phyloP scores from a whole-genome alignment of 2,113 vertebrate genomes.

The Saimiri boliviensis region DNA sequence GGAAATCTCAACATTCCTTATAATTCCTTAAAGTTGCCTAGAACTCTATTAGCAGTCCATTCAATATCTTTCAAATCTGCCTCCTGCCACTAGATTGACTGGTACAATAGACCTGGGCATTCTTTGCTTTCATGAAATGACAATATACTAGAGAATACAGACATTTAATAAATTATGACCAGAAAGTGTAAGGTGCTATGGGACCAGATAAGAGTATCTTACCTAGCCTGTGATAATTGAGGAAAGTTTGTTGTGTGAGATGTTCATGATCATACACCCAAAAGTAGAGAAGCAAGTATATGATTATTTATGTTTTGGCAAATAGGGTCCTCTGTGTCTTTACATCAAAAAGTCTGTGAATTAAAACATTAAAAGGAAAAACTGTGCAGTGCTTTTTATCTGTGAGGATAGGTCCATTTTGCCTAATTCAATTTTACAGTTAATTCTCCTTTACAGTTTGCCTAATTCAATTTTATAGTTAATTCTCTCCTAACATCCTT shows the following conservation, averaged over 20 bases:
- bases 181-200: neutral
- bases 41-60: neutral
- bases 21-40: neutral
- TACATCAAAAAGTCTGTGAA: neutral
- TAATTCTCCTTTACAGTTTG: neutral
- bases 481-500: neutral
- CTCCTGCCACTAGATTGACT: neutral
- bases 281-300: neutral
- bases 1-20: neutral
- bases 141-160: neutral
- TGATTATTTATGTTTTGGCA: neutral
- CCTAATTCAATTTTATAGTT: neutral
- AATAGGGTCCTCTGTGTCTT: neutral
- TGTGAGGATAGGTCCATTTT: conserved; percentile 1
- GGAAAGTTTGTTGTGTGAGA: neutral
- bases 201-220: neutral
- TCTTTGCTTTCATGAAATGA: neutral
- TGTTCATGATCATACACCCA: neutral
- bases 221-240: neutral
- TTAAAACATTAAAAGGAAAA: neutral
- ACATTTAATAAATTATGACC: neutral
- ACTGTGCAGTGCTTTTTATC: neutral
- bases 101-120: neutral
- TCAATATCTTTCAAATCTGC: neutral
- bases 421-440: neutral